A percentile compares a stretch with the other conserved stretches of the same genome.
Conservation (phyloP, 2,113 vertebrate genomes). For the Buteo buteo region DNA sequence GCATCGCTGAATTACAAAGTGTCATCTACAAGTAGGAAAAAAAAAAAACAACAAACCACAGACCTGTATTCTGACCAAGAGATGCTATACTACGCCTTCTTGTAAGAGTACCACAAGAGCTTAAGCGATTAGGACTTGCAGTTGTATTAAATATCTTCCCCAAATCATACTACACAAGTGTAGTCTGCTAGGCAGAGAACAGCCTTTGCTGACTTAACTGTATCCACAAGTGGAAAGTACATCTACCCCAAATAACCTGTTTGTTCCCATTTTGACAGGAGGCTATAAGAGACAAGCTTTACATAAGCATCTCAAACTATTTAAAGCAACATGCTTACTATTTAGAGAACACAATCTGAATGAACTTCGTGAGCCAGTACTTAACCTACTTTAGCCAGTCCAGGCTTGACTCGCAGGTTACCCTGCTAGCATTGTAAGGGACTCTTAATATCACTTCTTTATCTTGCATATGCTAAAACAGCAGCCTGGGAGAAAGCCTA, state of each 20-base stretch:
- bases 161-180: not conserved
- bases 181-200: not conserved
- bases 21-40: not conserved
- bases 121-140: not conserved
- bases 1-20: not conserved
- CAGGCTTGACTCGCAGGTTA: not conserved
- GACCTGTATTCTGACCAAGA: not conserved
- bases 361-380: not conserved
- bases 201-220: not conserved
- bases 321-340: slow-evolving; percentile 30
- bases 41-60: not conserved
- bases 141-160: not conserved
- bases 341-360: slow-evolving; percentile 17
- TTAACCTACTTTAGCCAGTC: slow-evolving; percentile 8
- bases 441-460: not conserved
- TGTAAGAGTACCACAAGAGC: not conserved
- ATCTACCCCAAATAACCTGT: not conserved
- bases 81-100: not conserved
- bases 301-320: slow-evolving; percentile 32
- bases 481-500: not conserved
- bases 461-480: not conserved
- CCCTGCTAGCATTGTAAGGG: not conserved
- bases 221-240: not conserved
- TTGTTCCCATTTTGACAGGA: not conserved
- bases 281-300: not conserved